Percentiles rank a stretch among this genome's conserved stretches.
These are phyloP conservation scores for Thripadectes ignobilis DNA, from an alignment of 2,797 vertebrate genomes.

Conservation along the genomic window DNA sequence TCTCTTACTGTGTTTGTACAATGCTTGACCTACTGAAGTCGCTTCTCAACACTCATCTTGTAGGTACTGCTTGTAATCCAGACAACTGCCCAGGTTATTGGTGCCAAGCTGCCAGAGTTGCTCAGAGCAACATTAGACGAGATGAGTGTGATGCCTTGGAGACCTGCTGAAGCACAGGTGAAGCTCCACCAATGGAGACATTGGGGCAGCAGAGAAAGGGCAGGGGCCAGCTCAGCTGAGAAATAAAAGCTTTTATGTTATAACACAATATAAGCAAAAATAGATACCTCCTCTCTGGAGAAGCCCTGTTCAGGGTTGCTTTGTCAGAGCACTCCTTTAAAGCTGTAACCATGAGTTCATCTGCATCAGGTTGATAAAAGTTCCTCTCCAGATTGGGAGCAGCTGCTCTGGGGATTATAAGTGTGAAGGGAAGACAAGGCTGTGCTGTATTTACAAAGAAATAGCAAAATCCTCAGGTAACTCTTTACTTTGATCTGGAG, in stretches of 20 bases:
- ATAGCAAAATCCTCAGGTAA: not conserved
- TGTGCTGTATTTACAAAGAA: not conserved
- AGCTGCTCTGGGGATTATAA: not conserved
- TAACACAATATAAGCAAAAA: not conserved
- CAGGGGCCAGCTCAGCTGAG: not conserved
- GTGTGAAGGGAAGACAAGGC: not conserved
- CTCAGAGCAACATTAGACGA: not conserved
- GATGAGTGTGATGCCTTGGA: not conserved
- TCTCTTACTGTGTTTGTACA: not conserved
- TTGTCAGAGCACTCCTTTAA: not conserved
- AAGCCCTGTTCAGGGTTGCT: not conserved
- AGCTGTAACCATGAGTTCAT: not conserved
- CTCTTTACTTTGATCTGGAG: not conserved
- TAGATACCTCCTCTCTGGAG: fast-evolving
- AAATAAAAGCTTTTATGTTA: not conserved
- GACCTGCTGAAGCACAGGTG: not conserved
- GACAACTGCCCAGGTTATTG: not conserved
- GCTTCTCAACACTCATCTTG: not conserved
- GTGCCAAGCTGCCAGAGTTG: not conserved
- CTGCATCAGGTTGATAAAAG: not conserved
- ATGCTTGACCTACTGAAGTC: not conserved
- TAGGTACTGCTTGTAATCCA: not conserved
- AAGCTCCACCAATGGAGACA: not conserved
- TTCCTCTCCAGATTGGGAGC: not conserved
- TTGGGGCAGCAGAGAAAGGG: not conserved